phyloP scores from a whole-genome alignment of 2,888 invertebrate species.

The Drosophila recens region DNA sequence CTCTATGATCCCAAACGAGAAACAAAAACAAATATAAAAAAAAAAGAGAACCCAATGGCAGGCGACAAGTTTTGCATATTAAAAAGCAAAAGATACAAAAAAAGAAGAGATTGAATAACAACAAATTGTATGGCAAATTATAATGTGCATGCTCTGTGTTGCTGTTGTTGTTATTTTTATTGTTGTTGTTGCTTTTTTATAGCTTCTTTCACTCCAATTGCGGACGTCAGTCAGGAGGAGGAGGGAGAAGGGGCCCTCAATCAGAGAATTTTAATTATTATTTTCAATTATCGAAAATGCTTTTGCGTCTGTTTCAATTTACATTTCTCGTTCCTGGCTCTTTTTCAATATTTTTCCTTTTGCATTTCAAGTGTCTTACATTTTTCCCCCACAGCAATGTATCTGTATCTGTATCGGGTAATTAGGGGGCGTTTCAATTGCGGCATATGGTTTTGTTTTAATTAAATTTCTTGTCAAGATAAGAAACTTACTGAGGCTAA shows the following conservation, averaged over 20 bases:
- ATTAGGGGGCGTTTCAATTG: conserved; percentile 71
- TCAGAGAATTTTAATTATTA: conserved; percentile 83
- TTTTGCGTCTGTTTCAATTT: conserved; percentile 63
- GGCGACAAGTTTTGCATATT: conserved; percentile 69
- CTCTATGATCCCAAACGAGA: conserved; percentile 54
- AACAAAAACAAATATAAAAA: conserved; percentile 15
- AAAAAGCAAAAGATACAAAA: conserved; percentile 36
- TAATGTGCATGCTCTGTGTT: conserved; percentile 49
- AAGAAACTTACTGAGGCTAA: conserved; percentile 30
- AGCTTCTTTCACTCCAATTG: conserved; percentile 73
- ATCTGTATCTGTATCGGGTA: conserved; percentile 37
- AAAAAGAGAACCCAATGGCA: conserved; percentile 32
- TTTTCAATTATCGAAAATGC: conserved; percentile 83
- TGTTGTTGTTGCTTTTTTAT: conserved; percentile 54
- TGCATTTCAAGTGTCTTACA: conserved; percentile 63
- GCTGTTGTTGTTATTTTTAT: conserved; percentile 26
- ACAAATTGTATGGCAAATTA: conserved; percentile 51
- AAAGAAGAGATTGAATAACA: conserved; percentile 52
- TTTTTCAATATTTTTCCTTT: conserved; percentile 11
- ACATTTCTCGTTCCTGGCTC: conserved; percentile 25
- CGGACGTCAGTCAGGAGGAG: conserved; percentile 53
- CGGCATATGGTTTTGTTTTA: conserved; percentile 72
- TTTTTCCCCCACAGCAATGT: conserved; percentile 10
- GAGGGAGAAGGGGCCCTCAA: conserved; percentile 51
- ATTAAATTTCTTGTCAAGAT: conserved; percentile 68